Conservation (phyloP, 2,888 invertebrate species). For the Thymelicus lineola region DNA sequence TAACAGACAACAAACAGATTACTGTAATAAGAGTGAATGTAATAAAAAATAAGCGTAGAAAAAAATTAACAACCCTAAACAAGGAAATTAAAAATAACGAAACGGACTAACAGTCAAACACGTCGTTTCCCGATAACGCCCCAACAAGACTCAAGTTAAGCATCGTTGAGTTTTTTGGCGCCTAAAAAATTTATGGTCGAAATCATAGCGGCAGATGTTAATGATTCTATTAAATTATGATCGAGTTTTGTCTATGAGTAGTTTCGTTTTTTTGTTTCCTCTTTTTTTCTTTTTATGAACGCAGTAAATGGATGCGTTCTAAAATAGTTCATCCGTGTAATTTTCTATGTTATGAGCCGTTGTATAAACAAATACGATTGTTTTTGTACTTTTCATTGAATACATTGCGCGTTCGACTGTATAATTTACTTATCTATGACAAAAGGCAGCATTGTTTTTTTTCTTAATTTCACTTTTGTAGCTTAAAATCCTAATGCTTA, state of each 20-base stretch:
- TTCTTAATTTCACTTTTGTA: no score
- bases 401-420: constrained; percentile 20
- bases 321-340: constrained; percentile 57
- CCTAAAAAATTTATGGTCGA: constrained; percentile 73
- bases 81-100: constrained; percentile 58
- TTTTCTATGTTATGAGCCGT: constrained; percentile 55
- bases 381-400: constrained; percentile 24
- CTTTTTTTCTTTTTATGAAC: constrained; percentile 54
- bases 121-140: constrained; percentile 69
- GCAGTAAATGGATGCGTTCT: constrained; percentile 48
- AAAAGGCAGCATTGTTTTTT: background rate
- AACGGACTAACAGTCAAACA: constrained; percentile 73
- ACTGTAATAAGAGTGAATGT: background rate
- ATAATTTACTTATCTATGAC: constrained; percentile 1
- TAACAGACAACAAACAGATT: background rate
- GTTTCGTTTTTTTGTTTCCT: constrained; percentile 53
- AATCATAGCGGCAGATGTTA: constrained; percentile 82
- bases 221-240: constrained; percentile 84
- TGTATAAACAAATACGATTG: constrained; percentile 40
- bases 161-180: constrained; percentile 56
- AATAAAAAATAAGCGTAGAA: constrained; percentile 23
- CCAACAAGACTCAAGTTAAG: constrained; percentile 51
- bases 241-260: constrained; percentile 63
- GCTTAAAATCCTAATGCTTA: no score
- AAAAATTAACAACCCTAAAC: constrained; percentile 38